Evolutionary conservation across 2,113 vertebrate species (phyloP).

Genomic region (Sinocyclocheilus maitianheensis): DNA sequence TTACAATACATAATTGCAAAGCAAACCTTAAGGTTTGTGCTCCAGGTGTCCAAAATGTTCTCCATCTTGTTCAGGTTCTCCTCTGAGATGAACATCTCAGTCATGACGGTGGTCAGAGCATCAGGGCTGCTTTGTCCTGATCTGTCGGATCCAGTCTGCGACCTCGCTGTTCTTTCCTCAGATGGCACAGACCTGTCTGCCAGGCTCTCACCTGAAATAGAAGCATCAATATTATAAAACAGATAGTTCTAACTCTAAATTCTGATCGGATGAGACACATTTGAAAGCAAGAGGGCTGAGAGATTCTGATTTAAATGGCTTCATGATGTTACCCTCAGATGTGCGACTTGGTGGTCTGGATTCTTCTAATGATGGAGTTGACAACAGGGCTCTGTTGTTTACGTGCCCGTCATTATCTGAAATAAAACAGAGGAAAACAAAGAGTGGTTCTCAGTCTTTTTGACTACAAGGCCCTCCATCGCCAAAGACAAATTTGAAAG

Average conservation of each 20-base stretch:
- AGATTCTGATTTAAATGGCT: neutral
- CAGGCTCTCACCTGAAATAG: constrained; percentile 55
- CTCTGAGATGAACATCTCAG: constrained; percentile 79
- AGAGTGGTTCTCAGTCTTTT: neutral
- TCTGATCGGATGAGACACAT: neutral
- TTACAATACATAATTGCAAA: neutral
- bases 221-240: neutral
- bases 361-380: constrained; percentile 56
- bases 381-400: constrained; percentile 27
- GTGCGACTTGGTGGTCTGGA: constrained; percentile 60
- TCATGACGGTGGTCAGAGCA: constrained; percentile 55
- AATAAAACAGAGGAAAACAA: neutral
- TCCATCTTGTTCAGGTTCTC: constrained; percentile 87
- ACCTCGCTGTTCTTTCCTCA: constrained; percentile 67
- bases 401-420: constrained; percentile 55
- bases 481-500: neutral
- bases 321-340: constrained; percentile 61
- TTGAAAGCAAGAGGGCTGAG: neutral
- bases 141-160: constrained; percentile 65
- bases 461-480: neutral
- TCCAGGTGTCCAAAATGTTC: constrained; percentile 88
- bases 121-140: constrained; percentile 66
- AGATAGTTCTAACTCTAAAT: neutral
- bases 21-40: constrained; percentile 86
- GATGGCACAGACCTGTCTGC: constrained; percentile 65